Percentiles rank a stretch among this genome's conserved stretches.
Evolutionary conservation across 2,888 invertebrate genomes (phyloP).

Genomic region (Crossocerus cetratus): DNA sequence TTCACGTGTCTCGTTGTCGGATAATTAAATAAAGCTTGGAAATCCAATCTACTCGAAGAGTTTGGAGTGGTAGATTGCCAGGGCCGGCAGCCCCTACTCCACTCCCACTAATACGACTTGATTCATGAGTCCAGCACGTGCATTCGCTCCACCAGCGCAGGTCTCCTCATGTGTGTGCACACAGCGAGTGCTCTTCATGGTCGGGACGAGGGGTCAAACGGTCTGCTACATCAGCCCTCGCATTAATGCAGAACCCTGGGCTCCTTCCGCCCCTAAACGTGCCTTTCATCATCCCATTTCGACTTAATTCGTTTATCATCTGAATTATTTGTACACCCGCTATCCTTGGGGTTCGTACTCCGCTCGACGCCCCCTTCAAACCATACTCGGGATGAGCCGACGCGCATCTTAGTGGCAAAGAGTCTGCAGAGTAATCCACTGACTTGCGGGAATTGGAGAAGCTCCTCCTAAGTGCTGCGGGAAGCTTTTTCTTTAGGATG

Average conservation of each 20-base stretch:
- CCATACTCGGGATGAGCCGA: constrained; percentile 2
- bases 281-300: constrained; percentile 75
- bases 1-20: constrained; percentile 58
- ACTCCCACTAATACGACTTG: constrained; percentile 74
- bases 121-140: constrained; percentile 75
- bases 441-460: too few relatives aligned
- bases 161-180: constrained; percentile 39
- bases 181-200: constrained; percentile 29
- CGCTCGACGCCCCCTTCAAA: constrained; percentile 18
- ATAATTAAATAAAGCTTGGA: constrained; percentile 75
- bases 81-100: constrained; percentile 61
- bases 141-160: constrained; percentile 42
- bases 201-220: constrained; percentile 72
- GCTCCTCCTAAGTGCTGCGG: too few relatives aligned
- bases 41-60: constrained; percentile 75
- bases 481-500: too few relatives aligned
- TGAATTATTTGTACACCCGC: constrained; percentile 74
- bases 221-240: constrained; percentile 68
- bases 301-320: constrained; percentile 74
- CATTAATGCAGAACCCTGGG: constrained; percentile 54
- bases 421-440: too few relatives aligned
- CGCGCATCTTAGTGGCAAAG: too few relatives aligned
- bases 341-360: constrained; percentile 27
- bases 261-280: constrained; percentile 66
- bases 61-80: constrained; percentile 72